Percentiles rank a stretch among this genome's conserved stretches.
phyloP scores from a whole-genome alignment of 2,888 invertebrate species.

The Mesochorus sp. region DNA sequence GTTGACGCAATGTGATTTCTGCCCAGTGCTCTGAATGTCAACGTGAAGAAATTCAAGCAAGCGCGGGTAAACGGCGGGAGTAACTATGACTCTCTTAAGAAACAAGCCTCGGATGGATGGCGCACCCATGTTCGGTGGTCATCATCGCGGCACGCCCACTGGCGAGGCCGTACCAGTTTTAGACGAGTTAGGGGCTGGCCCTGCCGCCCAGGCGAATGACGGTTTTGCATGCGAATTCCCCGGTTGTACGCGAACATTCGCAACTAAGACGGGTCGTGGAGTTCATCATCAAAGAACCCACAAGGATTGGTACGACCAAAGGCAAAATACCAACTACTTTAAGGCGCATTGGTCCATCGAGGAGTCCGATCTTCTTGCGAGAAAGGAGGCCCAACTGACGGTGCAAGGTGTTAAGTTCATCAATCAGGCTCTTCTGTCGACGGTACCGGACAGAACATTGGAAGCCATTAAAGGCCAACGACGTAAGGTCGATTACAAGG shows the following conservation, averaged over 20 bases:
- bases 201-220: neutral
- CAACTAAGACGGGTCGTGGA: constrained; percentile 24
- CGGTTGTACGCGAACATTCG: constrained; percentile 14
- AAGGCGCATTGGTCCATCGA: constrained; percentile 45
- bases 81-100: constrained; percentile 76
- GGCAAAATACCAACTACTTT: neutral
- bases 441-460: neutral
- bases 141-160: constrained; percentile 43
- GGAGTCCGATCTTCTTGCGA: constrained; percentile 1
- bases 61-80: constrained; percentile 85
- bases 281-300: constrained; percentile 45
- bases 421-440: neutral
- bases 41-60: constrained; percentile 86
- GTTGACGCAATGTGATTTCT: constrained; percentile 88
- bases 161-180: constrained; percentile 39
- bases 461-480: constrained; percentile 21
- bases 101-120: constrained; percentile 58
- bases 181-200: too few relatives aligned
- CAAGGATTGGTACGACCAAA: constrained; percentile 45
- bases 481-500: constrained; percentile 3
- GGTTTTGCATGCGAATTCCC: constrained; percentile 32
- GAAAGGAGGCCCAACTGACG: constrained; percentile 13
- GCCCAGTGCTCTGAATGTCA: constrained; percentile 87
- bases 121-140: constrained; percentile 45
- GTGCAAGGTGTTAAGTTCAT: constrained; percentile 6